phyloP scores from a whole-genome alignment of 2,113 vertebrate species.

The Toxotes chatareus region DNA sequence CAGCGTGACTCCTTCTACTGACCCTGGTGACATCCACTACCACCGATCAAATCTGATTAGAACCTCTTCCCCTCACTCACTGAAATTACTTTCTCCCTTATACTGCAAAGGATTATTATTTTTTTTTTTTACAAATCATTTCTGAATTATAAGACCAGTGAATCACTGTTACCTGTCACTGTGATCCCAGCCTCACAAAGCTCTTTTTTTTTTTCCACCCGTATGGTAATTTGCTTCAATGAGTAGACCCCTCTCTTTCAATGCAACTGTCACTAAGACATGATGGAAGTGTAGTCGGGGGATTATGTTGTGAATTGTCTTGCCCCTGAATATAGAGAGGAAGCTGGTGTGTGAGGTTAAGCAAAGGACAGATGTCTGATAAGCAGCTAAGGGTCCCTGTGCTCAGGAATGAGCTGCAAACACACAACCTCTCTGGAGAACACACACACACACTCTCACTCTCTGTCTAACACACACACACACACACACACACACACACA shows the following conservation, averaged over 20 bases:
- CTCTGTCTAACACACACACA: too few species aligned
- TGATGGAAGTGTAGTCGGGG: slow-evolving; percentile 33
- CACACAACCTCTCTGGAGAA: slow-evolving; percentile 24
- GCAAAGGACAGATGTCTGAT: slow-evolving; percentile 54
- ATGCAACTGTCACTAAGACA: slow-evolving; percentile 7
- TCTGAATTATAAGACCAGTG: slow-evolving; percentile 31
- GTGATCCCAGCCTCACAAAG: not conserved
- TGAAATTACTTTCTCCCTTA: slow-evolving; percentile 26
- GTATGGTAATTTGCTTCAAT: slow-evolving; percentile 11
- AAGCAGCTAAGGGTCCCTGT: slow-evolving; percentile 21
- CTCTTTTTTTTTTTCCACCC: not conserved
- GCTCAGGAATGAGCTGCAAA: slow-evolving; percentile 35
- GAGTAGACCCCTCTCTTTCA: slow-evolving; percentile 14
- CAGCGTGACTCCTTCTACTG: not conserved
- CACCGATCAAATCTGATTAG: slow-evolving; percentile 46
- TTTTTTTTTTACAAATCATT: slow-evolving; percentile 9
- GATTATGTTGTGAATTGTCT: slow-evolving; percentile 41
- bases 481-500: too few species aligned
- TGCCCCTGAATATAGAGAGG: not conserved
- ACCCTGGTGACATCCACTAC: slow-evolving; percentile 22
- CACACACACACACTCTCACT: too few species aligned
- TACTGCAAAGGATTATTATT: not conserved
- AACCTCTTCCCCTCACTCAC: slow-evolving; percentile 17
- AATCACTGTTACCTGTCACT: slow-evolving; percentile 19
- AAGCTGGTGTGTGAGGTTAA: slow-evolving; percentile 47